Conservation (phyloP, 2,113 vertebrate genomes). For the Hemiscyllium ocellatum region DNA sequence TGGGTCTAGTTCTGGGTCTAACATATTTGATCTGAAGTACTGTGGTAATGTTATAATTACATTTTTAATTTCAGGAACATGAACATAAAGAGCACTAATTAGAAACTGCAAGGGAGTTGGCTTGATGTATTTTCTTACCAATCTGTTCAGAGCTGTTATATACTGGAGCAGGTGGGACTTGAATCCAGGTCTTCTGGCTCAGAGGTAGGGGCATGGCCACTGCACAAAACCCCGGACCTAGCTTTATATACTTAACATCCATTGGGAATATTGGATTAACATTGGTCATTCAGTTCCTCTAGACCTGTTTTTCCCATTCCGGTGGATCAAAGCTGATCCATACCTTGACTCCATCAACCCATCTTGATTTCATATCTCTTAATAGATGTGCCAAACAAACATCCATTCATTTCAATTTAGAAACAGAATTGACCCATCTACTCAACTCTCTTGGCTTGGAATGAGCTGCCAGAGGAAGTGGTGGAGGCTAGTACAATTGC, state of each 20-base stretch:
- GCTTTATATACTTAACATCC: neutral
- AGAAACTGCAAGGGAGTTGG: neutral
- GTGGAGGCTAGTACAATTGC: too few species aligned
- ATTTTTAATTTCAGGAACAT: neutral
- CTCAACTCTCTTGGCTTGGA: neutral
- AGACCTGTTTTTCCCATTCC: neutral
- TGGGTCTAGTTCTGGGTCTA: neutral
- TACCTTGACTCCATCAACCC: neutral
- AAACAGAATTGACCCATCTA: neutral
- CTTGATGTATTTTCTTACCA: neutral
- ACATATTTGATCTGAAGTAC: neutral
- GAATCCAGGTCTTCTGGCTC: too few species aligned
- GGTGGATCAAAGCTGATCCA: neutral
- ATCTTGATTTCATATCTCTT: neutral
- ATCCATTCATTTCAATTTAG: neutral
- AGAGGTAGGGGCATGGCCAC: too few species aligned
- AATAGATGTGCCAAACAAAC: neutral
- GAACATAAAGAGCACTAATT: neutral
- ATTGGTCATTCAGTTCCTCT: neutral
- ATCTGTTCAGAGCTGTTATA: too few species aligned
- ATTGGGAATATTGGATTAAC: neutral
- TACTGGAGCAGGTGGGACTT: too few species aligned
- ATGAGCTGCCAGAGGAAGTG: too few species aligned
- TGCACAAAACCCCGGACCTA: too few species aligned
- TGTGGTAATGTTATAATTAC: too few species aligned